phyloP scores from a whole-genome alignment of 2,113 vertebrate genomes.

The Oreochromis tanganicae region DNA sequence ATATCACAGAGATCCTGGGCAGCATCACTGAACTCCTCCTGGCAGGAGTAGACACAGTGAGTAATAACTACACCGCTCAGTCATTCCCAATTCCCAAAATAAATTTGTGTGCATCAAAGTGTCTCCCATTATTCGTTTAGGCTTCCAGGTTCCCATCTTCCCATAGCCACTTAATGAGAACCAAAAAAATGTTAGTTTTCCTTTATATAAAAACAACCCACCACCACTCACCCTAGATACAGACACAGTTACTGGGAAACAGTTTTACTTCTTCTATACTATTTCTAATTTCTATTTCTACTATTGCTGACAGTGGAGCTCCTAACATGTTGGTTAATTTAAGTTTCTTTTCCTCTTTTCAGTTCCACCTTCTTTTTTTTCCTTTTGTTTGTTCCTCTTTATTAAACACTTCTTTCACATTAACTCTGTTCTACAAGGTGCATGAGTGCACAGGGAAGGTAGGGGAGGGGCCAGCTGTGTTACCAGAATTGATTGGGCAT shows the following conservation, averaged over 20 bases:
- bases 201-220: background rate
- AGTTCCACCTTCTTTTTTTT: background rate
- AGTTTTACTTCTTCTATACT: background rate
- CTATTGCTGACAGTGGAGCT: background rate
- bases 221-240: background rate
- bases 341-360: background rate
- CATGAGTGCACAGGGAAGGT: background rate
- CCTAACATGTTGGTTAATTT: background rate
- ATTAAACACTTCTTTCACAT: background rate
- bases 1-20: constrained; percentile 69
- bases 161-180: background rate
- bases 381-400: background rate
- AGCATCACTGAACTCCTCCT: constrained; percentile 77
- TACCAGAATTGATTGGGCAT: background rate
- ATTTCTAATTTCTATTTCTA: background rate
- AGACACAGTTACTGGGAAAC: background rate
- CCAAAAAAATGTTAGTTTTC: background rate
- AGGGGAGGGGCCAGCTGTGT: background rate
- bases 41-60: constrained; percentile 80
- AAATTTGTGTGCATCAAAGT: background rate
- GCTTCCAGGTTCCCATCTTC: background rate
- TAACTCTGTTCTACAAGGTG: background rate
- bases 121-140: background rate
- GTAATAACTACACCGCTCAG: background rate
- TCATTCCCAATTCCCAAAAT: background rate